phyloP scores from a whole-genome alignment of 2,797 vertebrate genomes.

The Scomberomorus guttatus region DNA sequence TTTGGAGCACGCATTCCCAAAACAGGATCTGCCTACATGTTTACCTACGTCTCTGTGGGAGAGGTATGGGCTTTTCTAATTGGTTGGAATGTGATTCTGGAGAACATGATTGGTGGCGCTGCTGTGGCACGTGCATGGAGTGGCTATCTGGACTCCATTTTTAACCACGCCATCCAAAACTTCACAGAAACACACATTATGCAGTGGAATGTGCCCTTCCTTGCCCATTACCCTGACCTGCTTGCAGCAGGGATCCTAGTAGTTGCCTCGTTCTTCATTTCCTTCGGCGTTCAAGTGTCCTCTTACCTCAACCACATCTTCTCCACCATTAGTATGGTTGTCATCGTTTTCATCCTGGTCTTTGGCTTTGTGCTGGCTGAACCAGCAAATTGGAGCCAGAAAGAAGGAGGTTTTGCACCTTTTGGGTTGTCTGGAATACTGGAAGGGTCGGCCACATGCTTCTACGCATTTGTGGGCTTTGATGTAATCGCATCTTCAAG shows the following conservation, averaged over 20 bases:
- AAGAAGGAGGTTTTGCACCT: conserved; percentile 93
- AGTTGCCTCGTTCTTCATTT: conserved; percentile 92
- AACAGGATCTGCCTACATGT: conserved; percentile 98
- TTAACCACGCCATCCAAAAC: conserved; percentile 94
- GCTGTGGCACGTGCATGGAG: conserved; percentile 97
- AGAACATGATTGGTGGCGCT: conserved; percentile 96
- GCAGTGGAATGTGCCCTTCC: conserved; percentile 91
- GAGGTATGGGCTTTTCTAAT: conserved; percentile 99
- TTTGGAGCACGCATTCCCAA: conserved; percentile 96
- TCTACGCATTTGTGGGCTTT: conserved; percentile 97
- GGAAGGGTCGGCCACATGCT: conserved; percentile 95
- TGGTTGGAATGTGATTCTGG: conserved; percentile 96
- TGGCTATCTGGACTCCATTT: conserved; percentile 95
- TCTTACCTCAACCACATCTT: conserved; percentile 97
- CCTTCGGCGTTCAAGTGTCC: conserved; percentile 94
- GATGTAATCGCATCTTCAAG: conserved; percentile 96
- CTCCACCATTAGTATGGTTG: conserved; percentile 89
- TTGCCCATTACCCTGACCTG: conserved; percentile 94
- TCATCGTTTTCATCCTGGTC: conserved; percentile 92
- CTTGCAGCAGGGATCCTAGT: conserved; percentile 91
- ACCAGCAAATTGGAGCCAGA: conserved; percentile 91
- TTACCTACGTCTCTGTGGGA: conserved; percentile 95
- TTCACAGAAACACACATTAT: conserved; percentile 93
- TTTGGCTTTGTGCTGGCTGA: conserved; percentile 93
- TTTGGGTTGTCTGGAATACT: conserved; percentile 93